Evolutionary conservation across 1,140 invertebrate species (phyloP).

Genomic region (Aphaenogaster rudis): DNA sequence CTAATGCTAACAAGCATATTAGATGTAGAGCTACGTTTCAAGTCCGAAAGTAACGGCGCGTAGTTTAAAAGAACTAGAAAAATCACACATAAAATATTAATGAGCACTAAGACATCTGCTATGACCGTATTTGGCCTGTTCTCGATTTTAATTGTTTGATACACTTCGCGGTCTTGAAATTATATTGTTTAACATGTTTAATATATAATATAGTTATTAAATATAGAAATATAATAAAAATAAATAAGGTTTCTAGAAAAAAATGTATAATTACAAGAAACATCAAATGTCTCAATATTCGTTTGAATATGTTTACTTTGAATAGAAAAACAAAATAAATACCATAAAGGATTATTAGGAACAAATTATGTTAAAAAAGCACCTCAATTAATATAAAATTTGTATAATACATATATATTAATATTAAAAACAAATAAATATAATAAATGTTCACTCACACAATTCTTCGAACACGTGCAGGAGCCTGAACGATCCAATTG

Average conservation of each 20-base stretch:
- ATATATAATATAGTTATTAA: too few relatives aligned
- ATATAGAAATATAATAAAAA: too few relatives aligned
- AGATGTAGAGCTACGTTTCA: too few relatives aligned
- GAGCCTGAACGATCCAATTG: conserved; percentile 4
- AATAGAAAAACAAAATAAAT: conserved; percentile 26
- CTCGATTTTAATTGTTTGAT: too few relatives aligned
- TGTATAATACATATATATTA: conserved; percentile 10
- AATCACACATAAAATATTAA: too few relatives aligned
- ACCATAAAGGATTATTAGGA: conserved; percentile 20
- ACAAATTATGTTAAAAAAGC: neutral
- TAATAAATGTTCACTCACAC: conserved; percentile 5
- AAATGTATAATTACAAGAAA: conserved; percentile 1
- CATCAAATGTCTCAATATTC: neutral
- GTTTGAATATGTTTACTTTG: conserved; percentile 3
- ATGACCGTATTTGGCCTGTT: too few relatives aligned
- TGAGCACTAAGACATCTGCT: too few relatives aligned
- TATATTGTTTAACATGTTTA: too few relatives aligned
- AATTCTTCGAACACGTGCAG: conserved; percentile 34
- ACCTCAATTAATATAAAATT: conserved; percentile 13
- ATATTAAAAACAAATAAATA: neutral
- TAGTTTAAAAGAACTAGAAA: too few relatives aligned
- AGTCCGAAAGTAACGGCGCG: too few relatives aligned
- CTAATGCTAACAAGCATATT: too few relatives aligned
- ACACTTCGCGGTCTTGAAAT: too few relatives aligned
- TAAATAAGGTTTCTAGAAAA: neutral